Evolutionary conservation across 2,113 vertebrate species (phyloP), one percentile per base, ranked within the genome.

Genomic region (Chroicocephalus ridibundus): DNA sequence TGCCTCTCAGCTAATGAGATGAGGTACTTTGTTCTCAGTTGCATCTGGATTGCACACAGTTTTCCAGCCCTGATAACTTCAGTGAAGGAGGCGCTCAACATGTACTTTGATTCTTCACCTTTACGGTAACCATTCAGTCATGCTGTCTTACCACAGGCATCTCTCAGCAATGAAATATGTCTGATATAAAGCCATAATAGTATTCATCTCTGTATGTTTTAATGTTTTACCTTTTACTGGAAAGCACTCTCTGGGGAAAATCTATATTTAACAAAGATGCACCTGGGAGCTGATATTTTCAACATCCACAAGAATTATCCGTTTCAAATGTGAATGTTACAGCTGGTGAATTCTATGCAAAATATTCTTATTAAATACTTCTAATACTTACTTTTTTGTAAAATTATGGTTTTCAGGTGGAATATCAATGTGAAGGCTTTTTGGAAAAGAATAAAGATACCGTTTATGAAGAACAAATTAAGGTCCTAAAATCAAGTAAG

Each of bases 401-500:
- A 62, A 94, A 90, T 82, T 0, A 4, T 85, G 86, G 4, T 94
- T 98, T 98, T 91, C 97, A 99, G 99, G 99, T 99, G 85, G 99
- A 99, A 93, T 99, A 99, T 96, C 99, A 99, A 76, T 99, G 99
- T 96, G 99, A 99, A 42, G 99, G 99, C 38, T 99, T 99, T 98
- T 97, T 99, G 87, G 99, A 99, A 98, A 99, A 99, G 97, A 99
- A 99, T 98, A 99, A 99, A 97, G 99, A 99, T 96, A 99, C 99
- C 0, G 99, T 99, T 93, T 99, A 99, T 96, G 99, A 99, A 97
- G 99, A 99, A 85, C 99, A 99, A 98, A 99, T 99, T 97, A 98
- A 99, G 77, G 99, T 99, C 86, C 97, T 99, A 95, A 99, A 99
- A 95, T 98, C 99, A 97, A 99, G 99, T 98, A 99, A 99, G 99